Conservation (phyloP, 2,797 vertebrate species). For the Coluber constrictor region DNA sequence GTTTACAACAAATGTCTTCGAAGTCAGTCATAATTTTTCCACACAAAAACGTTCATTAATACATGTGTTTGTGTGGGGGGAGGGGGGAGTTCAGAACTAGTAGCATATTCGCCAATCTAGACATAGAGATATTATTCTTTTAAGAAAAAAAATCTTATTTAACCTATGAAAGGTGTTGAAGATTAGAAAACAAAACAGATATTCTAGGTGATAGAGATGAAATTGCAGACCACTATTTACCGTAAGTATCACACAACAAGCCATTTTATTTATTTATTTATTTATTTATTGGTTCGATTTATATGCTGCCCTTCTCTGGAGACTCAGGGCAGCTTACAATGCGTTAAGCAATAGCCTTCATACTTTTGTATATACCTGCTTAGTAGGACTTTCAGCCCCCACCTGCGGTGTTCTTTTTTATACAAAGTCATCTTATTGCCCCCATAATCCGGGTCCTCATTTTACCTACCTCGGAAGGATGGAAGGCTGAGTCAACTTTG, state of each 20-base stretch:
- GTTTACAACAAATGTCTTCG: constrained; percentile 97
- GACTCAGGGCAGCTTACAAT: no score
- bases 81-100: constrained; percentile 80
- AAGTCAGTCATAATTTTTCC: constrained; percentile 98
- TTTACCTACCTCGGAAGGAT: no score
- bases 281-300: no score
- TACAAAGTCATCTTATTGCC: no score
- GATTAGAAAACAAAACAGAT: constrained; percentile 48
- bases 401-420: no score
- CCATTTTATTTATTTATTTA: constrained; percentile 49
- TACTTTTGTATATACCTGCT: no score
- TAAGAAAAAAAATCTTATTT: constrained; percentile 84
- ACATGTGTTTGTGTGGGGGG: constrained; percentile 82
- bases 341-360: no score
- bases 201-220: constrained; percentile 59
- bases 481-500: no score
- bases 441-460: no score
- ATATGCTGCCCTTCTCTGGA: no score
- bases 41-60: constrained; percentile 99
- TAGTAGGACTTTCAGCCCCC: no score
- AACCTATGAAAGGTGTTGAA: constrained; percentile 79
- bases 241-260: constrained; percentile 69
- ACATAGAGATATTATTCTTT: constrained; percentile 88
- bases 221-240: constrained; percentile 71
- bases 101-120: constrained; percentile 95